Evolutionary conservation across 1,140 invertebrate species (phyloP), one percentile per base, ranked within the genome.

Genomic region (Lepidurus arcticus): DNA sequence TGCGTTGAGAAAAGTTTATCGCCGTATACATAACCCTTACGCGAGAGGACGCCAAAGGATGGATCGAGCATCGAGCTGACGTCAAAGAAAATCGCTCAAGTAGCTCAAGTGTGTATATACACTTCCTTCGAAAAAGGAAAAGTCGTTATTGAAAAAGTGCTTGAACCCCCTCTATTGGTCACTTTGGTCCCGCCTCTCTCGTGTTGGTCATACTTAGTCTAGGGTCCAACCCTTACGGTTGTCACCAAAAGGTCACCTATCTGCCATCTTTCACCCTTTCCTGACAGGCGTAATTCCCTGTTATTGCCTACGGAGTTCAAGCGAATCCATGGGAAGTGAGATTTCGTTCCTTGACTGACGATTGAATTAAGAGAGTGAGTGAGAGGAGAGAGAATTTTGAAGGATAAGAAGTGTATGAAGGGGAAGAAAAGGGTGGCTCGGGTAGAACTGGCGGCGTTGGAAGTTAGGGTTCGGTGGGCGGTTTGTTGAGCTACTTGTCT

Each of bases 401-500:
- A 65, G 21, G 53, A 16, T 13, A 7, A 16, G 13, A 16, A 21
- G 21, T 65, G 13, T 21, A 13, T 7, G 6, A 7, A 65, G 53
- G n/a, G 53, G 53, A 21, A 5, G 53, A 21, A 9, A 7, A 65
- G 53, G n/a, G n/a, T 47, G 45, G 34, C 34, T 34, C 34, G 34
- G 34, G 34, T 34, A 4, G 34, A 34, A 34, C 34, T 34, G 34
- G 34, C 34, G 34, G 4, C 34, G 2, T 34, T 34, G 34, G 34
- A 34, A 47, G 53, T 21, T 7, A 65, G 16, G 53, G 16, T 65
- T 65, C 21, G 8, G n/a, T 65, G 8, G 53, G 13, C 8, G 53
- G 53, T 16, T 65, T 65, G 53, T 65, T 65, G 53, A 65, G 53
- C 53, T 65, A 65, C 53, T 65, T 65, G 53, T 65, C 53, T 65